Evolutionary conservation across 2,797 vertebrate genomes (phyloP), one percentile per base, ranked within the genome.

Genomic region (Argya squamiceps): DNA sequence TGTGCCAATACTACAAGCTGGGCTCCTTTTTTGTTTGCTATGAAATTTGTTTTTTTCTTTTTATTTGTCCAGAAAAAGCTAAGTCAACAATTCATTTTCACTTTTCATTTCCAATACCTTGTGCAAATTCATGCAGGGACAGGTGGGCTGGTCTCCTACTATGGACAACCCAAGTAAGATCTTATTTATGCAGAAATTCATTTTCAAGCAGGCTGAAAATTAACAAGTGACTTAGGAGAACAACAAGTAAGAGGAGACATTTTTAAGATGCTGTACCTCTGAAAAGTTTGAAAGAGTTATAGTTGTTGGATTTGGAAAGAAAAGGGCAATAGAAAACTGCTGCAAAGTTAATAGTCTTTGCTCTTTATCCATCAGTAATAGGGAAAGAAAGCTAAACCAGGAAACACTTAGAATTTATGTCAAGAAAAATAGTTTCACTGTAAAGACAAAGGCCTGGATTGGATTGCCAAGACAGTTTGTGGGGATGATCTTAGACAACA

Each of bases 301-400:
- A 41, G 4, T 30, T 65, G 8, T 44, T 65, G 44, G 8, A 9
- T 52, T 59, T 21, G 13, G n/a, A 7, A 14, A 18, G 50, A 89
- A 44, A 34, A 2, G 1, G 9, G 6, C 3, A 39, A 15, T n/a
- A 39, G 37, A 49, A 52, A 9, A 44, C 4, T 39, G 3, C 14
- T 75, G 22, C 10, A 67, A 63, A 76, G 6, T 7, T 46, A 43
- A 29, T 26, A 36, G 17, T 11, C 8, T 71, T 67, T 83, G n/a
- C 29, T 76, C 18, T 58, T 47, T 64, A 41, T 73, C 32, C 20
- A 44, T 36, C 15, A 43, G 12, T 24, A 62, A 71, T 3, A 49
- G 9, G 22, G 15, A 73, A 74, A 55, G 12, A 73, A 17, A 43
- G 10, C 3, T 55, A 37, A 68, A 52, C 3, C 21, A 39, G 27